These are phyloP conservation scores for Bombyx mori DNA, from an alignment of 1,140 invertebrate species.

Conservation along the genomic window DNA sequence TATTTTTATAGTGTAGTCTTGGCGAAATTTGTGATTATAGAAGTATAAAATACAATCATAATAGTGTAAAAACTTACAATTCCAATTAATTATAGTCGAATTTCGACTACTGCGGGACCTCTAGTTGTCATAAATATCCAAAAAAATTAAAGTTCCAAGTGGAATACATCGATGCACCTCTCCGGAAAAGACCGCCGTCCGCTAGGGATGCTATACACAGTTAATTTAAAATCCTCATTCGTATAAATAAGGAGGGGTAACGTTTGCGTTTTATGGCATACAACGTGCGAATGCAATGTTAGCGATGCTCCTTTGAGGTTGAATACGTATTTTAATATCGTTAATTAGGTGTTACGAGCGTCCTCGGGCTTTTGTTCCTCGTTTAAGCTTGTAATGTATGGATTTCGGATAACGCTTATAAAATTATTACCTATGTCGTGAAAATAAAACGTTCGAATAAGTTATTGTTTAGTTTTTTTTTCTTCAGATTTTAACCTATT, in stretches of 20 bases:
- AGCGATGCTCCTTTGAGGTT: conserved; percentile 52
- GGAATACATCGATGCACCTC: conserved; percentile 26
- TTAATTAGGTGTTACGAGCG: conserved; percentile 62
- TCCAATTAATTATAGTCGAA: no score
- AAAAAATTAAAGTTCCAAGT: conserved; percentile 17
- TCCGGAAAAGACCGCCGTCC: conserved; percentile 30
- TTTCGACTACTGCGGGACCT: no score
- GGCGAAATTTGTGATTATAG: no score
- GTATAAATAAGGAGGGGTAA: conserved; percentile 65
- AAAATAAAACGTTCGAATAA: no score
- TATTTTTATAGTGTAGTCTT: no score
- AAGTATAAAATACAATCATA: no score
- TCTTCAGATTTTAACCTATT: no score
- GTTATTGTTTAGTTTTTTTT: no score
- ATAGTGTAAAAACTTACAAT: no score
- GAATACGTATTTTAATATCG: conserved; percentile 64
- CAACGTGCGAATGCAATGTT: conserved; percentile 62
- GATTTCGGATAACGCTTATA: no score
- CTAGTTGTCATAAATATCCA: no score
- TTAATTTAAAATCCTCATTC: conserved; percentile 69
- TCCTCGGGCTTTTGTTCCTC: conserved; percentile 28
- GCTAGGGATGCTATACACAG: conserved; percentile 55
- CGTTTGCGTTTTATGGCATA: conserved; percentile 67
- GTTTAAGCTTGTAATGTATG: conserved; percentile 20
- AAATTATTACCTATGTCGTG: no score